phyloP scores from a whole-genome alignment of 2,888 invertebrate species.

The Nemoura dubitans region DNA sequence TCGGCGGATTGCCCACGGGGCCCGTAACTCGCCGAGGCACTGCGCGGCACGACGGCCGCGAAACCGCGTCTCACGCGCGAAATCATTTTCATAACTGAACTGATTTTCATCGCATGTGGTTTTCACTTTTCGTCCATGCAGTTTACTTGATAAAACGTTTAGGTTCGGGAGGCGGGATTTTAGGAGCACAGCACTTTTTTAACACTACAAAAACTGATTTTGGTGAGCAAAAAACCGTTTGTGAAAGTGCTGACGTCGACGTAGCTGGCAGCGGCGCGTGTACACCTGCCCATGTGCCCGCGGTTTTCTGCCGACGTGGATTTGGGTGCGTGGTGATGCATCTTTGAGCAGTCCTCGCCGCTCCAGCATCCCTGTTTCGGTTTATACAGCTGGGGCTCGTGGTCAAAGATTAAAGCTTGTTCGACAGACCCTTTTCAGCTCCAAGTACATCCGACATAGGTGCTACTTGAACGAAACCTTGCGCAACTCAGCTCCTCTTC shows the following conservation, averaged over 20 bases:
- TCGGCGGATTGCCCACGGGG: neutral
- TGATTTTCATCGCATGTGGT: neutral
- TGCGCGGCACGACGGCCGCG: neutral
- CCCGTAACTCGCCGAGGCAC: neutral
- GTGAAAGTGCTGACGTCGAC: neutral
- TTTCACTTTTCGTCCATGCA: neutral
- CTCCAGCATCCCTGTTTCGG: too few relatives aligned
- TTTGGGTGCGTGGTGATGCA: neutral
- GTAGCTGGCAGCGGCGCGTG: neutral
- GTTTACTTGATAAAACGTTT: neutral
- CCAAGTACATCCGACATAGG: neutral
- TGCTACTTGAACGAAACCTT: neutral
- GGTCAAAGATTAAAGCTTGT: neutral
- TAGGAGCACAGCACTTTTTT: neutral
- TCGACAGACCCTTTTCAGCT: neutral
- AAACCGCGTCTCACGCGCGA: neutral
- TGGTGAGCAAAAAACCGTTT: neutral
- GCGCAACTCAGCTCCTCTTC: neutral
- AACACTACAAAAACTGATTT: neutral
- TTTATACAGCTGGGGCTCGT: neutral
- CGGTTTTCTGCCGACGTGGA: too few relatives aligned
- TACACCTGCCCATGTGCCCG: too few relatives aligned
- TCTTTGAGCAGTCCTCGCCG: neutral
- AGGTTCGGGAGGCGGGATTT: neutral
- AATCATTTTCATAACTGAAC: neutral